A percentile compares a stretch with the other conserved stretches of the same genome.
phyloP scores from a whole-genome alignment of 1,140 invertebrate genomes.

The Apis dorsata region DNA sequence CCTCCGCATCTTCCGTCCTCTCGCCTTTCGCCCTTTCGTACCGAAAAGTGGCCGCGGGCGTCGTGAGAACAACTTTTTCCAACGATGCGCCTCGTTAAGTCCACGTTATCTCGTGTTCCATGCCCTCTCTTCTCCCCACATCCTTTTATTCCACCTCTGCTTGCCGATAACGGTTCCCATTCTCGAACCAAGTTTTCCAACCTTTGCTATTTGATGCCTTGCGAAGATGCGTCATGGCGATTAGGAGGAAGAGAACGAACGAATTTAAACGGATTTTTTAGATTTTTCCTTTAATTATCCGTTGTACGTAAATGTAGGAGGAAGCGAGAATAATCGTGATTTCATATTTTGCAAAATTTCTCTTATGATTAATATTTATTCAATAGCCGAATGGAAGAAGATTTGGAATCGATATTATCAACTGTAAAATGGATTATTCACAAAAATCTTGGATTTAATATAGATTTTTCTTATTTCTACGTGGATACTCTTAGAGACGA shows the following conservation, averaged over 20 bases:
- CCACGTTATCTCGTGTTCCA: neutral
- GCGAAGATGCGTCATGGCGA: neutral
- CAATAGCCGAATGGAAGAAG: neutral
- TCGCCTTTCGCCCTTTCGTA: slow-evolving; percentile 3
- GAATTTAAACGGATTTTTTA: too few species aligned
- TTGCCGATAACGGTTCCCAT: neutral
- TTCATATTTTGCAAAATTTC: too few species aligned
- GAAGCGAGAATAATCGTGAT: too few species aligned
- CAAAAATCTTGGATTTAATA: too few species aligned
- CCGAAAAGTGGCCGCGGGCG: slow-evolving; percentile 18
- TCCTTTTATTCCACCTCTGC: too few species aligned
- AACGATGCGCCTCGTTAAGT: slow-evolving; percentile 34
- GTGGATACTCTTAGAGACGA: neutral
- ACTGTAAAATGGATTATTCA: too few species aligned
- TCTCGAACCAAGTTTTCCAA: neutral
- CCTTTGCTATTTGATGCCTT: neutral
- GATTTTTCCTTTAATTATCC: too few species aligned
- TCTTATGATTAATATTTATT: too few species aligned
- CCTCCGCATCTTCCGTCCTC: slow-evolving; percentile 4
- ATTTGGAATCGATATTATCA: too few species aligned
- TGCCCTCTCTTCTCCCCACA: neutral
- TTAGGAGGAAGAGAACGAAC: too few species aligned
- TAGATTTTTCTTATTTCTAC: neutral
- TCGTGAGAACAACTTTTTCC: slow-evolving; percentile 34
- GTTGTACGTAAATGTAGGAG: too few species aligned